A percentile compares a stretch with the other conserved stretches of the same genome.
Evolutionary conservation across 2,888 invertebrate species (phyloP).

Genomic region (Lepidochrysops patricia): DNA sequence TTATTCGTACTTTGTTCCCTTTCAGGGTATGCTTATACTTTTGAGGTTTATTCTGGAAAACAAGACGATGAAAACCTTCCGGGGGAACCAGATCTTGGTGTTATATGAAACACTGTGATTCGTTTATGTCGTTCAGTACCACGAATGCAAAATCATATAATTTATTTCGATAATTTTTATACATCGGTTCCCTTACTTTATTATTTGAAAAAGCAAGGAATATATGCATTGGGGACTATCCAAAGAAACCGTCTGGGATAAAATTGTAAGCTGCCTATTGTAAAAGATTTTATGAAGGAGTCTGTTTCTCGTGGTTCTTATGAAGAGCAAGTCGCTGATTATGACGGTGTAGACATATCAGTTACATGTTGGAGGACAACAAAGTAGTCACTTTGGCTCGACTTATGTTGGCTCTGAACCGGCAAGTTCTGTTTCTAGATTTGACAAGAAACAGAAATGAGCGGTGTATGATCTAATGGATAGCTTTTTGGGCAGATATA

Average conservation of each 20-base stretch:
- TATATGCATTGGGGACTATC: slow-evolving; percentile 22
- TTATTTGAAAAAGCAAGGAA: slow-evolving; percentile 22
- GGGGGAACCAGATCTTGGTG: slow-evolving; percentile 20
- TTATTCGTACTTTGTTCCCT: slow-evolving; percentile 16
- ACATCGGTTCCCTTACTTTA: slow-evolving; percentile 23
- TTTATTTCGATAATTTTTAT: slow-evolving; percentile 25
- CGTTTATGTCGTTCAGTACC: slow-evolving; percentile 21
- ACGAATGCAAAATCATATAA: slow-evolving; percentile 20
- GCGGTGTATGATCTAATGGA: slow-evolving; percentile 25
- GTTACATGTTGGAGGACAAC: slow-evolving; percentile 14
- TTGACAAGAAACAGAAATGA: slow-evolving; percentile 28
- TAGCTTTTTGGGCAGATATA: slow-evolving; percentile 23
- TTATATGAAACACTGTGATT: slow-evolving; percentile 23
- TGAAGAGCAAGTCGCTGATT: slow-evolving; percentile 13
- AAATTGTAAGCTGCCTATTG: slow-evolving; percentile 22
- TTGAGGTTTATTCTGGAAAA: not conserved
- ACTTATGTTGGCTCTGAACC: slow-evolving; percentile 28
- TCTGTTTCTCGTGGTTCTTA: slow-evolving; percentile 20
- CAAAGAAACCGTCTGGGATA: slow-evolving; percentile 21
- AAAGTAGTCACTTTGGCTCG: not conserved
- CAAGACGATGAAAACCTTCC: not conserved
- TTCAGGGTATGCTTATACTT: not conserved
- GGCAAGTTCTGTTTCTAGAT: slow-evolving; percentile 23
- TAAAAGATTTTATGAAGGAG: slow-evolving; percentile 21
- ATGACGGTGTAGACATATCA: slow-evolving; percentile 15